Percentiles rank a stretch among this genome's conserved stretches.
Conservation (phyloP, 2,888 invertebrate genomes). For the Plemyria rubiginata region DNA sequence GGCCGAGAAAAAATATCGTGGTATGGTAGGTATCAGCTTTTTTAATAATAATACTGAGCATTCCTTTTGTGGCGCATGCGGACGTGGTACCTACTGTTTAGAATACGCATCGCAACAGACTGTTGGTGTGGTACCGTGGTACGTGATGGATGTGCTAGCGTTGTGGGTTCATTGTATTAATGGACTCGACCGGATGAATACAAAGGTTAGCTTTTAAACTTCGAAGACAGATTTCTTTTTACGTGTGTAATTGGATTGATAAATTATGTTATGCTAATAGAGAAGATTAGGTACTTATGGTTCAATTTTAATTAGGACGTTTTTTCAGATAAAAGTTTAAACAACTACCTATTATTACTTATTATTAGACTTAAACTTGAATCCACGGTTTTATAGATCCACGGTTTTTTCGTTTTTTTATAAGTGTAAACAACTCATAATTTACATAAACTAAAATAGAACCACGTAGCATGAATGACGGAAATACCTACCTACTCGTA, state of each 20-base stretch:
- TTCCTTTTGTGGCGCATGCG: constrained; percentile 81
- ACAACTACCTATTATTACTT: too few species aligned
- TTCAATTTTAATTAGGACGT: too few species aligned
- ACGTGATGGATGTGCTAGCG: constrained; percentile 73
- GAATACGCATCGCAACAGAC: constrained; percentile 29
- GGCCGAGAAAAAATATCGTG: constrained; percentile 71
- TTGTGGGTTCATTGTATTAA: constrained; percentile 82
- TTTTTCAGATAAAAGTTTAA: too few species aligned
- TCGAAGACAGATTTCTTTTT: constrained; percentile 62
- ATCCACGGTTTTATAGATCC: too few species aligned
- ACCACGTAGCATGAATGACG: too few species aligned
- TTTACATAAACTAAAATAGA: too few species aligned
- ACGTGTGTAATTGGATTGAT: constrained; percentile 56
- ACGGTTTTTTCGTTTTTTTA: too few species aligned
- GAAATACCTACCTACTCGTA: too few species aligned
- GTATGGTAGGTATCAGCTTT: constrained; percentile 76
- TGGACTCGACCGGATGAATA: constrained; percentile 80
- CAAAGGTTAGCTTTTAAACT: constrained; percentile 72
- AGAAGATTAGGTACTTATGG: not conserved
- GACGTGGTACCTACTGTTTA: constrained; percentile 72
- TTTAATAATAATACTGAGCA: constrained; percentile 82
- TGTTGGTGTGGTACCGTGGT: constrained; percentile 67
- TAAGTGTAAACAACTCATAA: too few species aligned
- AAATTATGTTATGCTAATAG: not conserved
- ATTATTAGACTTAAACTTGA: too few species aligned